Base-by-base conservation (phyloP, 1,140 invertebrate species). In the Bombus ignitus region DNA sequence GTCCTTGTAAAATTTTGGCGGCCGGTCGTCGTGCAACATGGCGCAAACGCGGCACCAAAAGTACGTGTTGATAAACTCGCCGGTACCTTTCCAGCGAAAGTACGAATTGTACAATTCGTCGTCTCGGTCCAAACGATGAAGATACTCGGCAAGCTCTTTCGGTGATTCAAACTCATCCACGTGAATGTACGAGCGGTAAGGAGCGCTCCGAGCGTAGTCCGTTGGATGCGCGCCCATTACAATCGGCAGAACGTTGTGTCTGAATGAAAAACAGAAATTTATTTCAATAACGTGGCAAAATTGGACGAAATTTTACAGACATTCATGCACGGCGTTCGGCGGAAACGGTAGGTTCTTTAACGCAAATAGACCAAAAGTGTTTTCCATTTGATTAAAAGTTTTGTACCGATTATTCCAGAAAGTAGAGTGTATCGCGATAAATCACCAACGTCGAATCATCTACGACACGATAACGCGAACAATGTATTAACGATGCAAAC, bases 21-120 rank as follows among this genome's bases (percentile, higher is more conserved):
- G 96, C 70, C 96, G 96, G 74, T 96, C 96, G 85, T 97, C 98
- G 93, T 99, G 98, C 42, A 99, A 94, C 96, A 98, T 97, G 9
- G 98, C 97, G 94, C 99, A 99, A 32, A 99, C 96, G 3, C 99
- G 97, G 93, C 99, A 99, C 97, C 98, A 99, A 94, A 99, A 99
- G 92, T 97, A 98, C 32, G 98, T 99, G 94, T 99, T 99, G 90
- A 99, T 98, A 92, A 99, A 98, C 93, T 99, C 98, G 2, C 98
- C 98, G 1, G 98, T 98, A 47, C 98, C 98, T 95, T 98, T 98
- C 96, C 97, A 98, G 85, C 97, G 97, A 94, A 99, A 99, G 94
- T 99, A 99, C 28, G 98, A 97, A 94, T 99, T 99, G 94, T 99
- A 99, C 0, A 98, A 95, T 28, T 97, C 96, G 92, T 99, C 98